Base-by-base conservation (phyloP, 1,140 invertebrate species). In the Lutraria rhynchaena region DNA sequence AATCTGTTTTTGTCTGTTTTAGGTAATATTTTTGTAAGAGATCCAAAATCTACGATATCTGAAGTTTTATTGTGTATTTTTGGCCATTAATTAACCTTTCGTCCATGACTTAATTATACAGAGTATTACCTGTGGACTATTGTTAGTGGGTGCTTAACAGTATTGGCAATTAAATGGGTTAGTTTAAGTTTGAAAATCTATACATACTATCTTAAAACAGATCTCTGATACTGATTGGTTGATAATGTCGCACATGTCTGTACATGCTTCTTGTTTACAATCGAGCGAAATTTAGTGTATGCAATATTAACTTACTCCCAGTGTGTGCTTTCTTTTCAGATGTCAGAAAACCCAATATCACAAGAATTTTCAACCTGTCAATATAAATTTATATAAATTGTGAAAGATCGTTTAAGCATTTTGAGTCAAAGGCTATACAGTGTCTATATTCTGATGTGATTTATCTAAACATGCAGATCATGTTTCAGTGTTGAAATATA, bases 111-210 rank as follows among this genome's bases (percentile, higher is more conserved):
- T 65, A 46, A 37, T 46, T 44, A 46, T 44, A 27, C 33, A 65
- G 5, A 41, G 15, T 15, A 44, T 65, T 7, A 44, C 24, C 61
- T 65, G 31, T 65, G 3, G 3, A 44, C 17, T 27, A 65, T 44
- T 27, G 24, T 46, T 46, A 65, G 41, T 44, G 27, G 27, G 22
- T 5, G n/a, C n/a, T n/a, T n/a, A 27, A 37, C 61, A 65, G 41
- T 65, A 65, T 65, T 65, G 19, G 41, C 46, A 37, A n/a, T 65
- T 65, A 65, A 65, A 27, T 65, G 61, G 37, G 37, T 65, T 46
- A 44, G 61, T 65, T 65, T 41, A 41, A 37, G 61, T 65, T 65
- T 65, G 37, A 37, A 65, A 65, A 65, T 65, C 61, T 65, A 65
- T 65, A 65, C 24, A 3, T 44, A 65, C 37, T 65, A 65, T 65